Evolutionary conservation across 2,888 invertebrate species (phyloP), one percentile per base, ranked within the genome.

Genomic region (Uloborus plumipes): DNA sequence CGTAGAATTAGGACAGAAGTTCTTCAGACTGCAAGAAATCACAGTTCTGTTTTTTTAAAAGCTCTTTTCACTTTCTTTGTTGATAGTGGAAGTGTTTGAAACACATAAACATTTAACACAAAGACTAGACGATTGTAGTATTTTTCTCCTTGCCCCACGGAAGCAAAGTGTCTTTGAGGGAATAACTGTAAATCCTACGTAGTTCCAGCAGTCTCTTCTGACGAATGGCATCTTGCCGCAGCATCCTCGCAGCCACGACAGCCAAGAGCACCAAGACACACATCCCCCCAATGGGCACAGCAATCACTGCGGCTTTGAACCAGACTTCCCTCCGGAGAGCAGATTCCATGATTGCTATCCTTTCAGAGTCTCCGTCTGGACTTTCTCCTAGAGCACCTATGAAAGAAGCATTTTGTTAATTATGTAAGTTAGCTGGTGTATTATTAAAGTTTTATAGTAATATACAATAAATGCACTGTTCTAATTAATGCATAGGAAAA

Each of bases 301-400:
- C 94, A 67, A 95, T 95, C 69, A 94, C 95, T 51, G 95, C 95
- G 0, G 94, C 95, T 87, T 93, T 93, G 90, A 95, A 94, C 95
- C 95, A 95, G 78, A 94, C 92, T 86, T 93, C 93, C 55, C 92
- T 84, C 1, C 83, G 80, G 1, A 84, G 50, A 13, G 85, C 78
- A 6, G 61, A n/a, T 20, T 77, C 83, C 16, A 74, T 26, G 39
- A 74, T 64, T 1, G 80, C 64, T 6, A 70, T 69, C n/a, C 70
- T 59, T 53, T 69, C 67, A 14, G 67, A 53, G 16, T 55, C 61
- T 16, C 39, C 49, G 4, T 22, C 16, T 3, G 31, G 6, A 31
- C 49, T 65, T 14, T 77, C 77, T 16, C 62, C 73, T 47, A 61
- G 53, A 4, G 74, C n/a, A 62, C 58, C 80, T 80, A 50, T 0